Base-by-base conservation (phyloP, 2,113 vertebrate genomes). In the Aldabrachelys gigantea region DNA sequence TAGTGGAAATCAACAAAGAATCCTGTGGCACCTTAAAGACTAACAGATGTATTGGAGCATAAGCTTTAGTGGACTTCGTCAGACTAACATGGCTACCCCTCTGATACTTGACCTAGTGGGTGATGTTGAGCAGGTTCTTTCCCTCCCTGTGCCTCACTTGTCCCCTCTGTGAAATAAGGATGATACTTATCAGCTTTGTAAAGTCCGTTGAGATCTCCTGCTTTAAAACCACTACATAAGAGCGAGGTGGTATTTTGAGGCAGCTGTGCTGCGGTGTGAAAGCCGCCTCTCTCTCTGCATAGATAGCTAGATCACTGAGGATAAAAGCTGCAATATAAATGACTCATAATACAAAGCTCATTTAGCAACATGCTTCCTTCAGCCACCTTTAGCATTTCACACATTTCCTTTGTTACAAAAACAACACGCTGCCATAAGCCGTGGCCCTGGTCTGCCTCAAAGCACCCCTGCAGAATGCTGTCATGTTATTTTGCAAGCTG, bases 391-490 rank as follows among this genome's bases (percentile, higher is more conserved):
- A 41, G 3, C 0, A 0, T 82, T 83, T 76, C 38, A 12, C 25
- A 2, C 49, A 1, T 78, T 11, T 13, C 12, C 29, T 21, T 49
- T 1, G 65, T 16, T 83, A 57, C 4, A 41, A 29, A 56, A 91
- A 24, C 12, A 25, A 24, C 12, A 25, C 59, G 38, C 0, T 0
- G 0, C 1, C 47, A 12, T 25, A 41, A 72, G 2, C 25, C 8
- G 8, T 19, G 4, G 8, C 6, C 29, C 8, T 82, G 7, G 47
- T 47, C 41, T 10, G 16, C 35, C 47, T 47, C 29, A 57, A 49
- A 57, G 13, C 13, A n/a, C 3, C 12, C 29, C 16, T 53, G 3
- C 41, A 87, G 53, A 47, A 87, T 76, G 13, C 2, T 69, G 0
- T 1, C 1, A 2, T 3, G 29, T 4, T 3, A 4, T 4, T 86